Conservation (phyloP, 2,888 invertebrate species). For the Entomobrya proxima region DNA sequence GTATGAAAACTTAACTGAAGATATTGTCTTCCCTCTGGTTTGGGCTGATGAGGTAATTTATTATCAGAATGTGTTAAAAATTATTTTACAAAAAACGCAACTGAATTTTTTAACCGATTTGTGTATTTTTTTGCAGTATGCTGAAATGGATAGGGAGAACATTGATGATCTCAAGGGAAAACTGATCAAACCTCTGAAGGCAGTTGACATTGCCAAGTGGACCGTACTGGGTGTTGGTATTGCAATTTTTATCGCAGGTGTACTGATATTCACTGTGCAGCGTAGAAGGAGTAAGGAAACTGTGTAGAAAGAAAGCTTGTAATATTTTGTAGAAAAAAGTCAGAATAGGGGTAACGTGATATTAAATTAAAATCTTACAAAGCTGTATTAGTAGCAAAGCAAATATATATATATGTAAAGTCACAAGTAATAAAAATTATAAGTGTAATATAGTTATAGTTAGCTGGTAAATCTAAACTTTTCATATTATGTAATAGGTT, state of each 20-base stretch:
- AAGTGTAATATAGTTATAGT: no score
- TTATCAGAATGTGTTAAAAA: neutral
- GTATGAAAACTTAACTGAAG: conserved; percentile 12
- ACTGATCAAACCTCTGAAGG: conserved; percentile 64
- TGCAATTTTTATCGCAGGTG: conserved; percentile 21
- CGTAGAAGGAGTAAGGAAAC: conserved; percentile 1
- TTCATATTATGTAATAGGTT: no score
- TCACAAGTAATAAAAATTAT: no score
- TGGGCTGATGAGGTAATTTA: conserved; percentile 67
- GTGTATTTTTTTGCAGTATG: conserved; percentile 47
- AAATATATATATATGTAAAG: no score
- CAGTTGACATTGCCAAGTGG: conserved; percentile 65
- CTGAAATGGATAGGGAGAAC: conserved; percentile 45
- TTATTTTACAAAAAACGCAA: neutral
- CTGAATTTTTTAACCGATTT: neutral
- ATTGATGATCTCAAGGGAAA: conserved; percentile 60
- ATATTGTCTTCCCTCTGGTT: conserved; percentile 33
- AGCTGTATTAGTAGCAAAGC: no score
- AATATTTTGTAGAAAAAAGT: no score
- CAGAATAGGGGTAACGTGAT: no score
- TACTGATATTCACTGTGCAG: neutral
- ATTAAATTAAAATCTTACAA: no score
- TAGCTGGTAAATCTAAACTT: no score
- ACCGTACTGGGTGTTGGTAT: conserved; percentile 50
- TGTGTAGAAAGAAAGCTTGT: neutral